These are phyloP conservation scores for Dallia pectoralis DNA, from an alignment of 2,797 vertebrate genomes.

Conservation along the genomic window DNA sequence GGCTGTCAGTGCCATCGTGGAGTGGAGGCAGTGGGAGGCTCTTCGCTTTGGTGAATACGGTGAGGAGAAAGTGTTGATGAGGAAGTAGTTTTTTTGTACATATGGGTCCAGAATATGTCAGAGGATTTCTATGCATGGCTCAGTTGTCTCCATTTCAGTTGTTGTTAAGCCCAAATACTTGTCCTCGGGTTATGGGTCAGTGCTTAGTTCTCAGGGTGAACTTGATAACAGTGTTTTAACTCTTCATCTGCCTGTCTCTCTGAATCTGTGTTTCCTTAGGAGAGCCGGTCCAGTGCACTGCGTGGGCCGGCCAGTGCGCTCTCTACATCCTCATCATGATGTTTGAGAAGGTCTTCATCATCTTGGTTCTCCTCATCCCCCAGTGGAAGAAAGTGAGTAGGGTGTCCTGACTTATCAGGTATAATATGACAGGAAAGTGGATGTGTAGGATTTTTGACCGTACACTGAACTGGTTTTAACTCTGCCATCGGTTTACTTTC, in stretches of 20 bases:
- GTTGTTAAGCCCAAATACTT: too few relatives aligned
- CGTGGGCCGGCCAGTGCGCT: slow-evolving; percentile 93
- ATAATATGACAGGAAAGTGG: neutral
- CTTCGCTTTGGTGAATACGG: slow-evolving; percentile 98
- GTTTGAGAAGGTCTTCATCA: slow-evolving; percentile 95
- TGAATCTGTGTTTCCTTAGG: slow-evolving; percentile 66
- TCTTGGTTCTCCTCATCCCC: slow-evolving; percentile 92
- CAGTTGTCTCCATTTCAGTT: too few relatives aligned
- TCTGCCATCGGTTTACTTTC: neutral
- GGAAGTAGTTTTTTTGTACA: slow-evolving; percentile 22
- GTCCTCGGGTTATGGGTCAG: too few relatives aligned
- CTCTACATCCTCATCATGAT: slow-evolving; percentile 98
- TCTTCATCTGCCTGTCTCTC: neutral
- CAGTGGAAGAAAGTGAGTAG: slow-evolving; percentile 92
- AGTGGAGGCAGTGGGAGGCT: slow-evolving; percentile 97
- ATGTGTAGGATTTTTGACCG: neutral
- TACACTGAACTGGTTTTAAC: neutral
- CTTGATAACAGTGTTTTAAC: too few relatives aligned
- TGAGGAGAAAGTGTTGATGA: slow-evolving; percentile 56
- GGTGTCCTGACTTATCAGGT: neutral
- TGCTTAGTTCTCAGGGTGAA: too few relatives aligned
- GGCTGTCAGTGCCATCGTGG: slow-evolving; percentile 86
- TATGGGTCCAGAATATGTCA: neutral
- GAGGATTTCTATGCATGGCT: neutral
- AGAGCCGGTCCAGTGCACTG: slow-evolving; percentile 90